Evolutionary conservation across 2,888 invertebrate species (phyloP).

Genomic region (Dolichopus griseipennis): DNA sequence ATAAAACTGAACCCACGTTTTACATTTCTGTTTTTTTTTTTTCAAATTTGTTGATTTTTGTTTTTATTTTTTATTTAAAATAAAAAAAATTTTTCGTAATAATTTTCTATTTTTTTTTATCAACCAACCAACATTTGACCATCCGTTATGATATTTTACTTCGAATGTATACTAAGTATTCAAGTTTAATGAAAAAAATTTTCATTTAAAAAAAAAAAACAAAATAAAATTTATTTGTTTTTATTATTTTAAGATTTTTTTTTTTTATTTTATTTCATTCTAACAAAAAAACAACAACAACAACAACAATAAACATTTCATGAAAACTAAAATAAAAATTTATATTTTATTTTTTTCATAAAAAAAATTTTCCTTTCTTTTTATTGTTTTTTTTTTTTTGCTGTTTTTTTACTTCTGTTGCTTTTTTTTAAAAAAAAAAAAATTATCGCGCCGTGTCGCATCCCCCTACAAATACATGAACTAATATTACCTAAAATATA

Average conservation of each 20-base stretch:
- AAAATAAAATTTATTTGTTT: no score
- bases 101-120: no score
- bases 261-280: neutral
- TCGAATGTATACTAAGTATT: neutral
- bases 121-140: neutral
- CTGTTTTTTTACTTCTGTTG: no score
- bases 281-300: neutral
- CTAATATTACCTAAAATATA: neutral
- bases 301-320: neutral
- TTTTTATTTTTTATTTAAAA: no score
- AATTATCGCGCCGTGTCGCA: conserved; percentile 4
- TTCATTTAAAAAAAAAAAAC: neutral
- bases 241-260: no score
- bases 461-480: neutral
- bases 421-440: no score
- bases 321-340: neutral
- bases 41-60: no score
- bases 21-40: no score
- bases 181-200: conserved; percentile 2
- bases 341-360: neutral
- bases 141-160: neutral
- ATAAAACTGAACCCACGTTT: no score
- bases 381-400: no score
- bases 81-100: no score
- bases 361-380: neutral